Conservation (phyloP, 2,113 vertebrate genomes). For the Copsychus sechellarum region DNA sequence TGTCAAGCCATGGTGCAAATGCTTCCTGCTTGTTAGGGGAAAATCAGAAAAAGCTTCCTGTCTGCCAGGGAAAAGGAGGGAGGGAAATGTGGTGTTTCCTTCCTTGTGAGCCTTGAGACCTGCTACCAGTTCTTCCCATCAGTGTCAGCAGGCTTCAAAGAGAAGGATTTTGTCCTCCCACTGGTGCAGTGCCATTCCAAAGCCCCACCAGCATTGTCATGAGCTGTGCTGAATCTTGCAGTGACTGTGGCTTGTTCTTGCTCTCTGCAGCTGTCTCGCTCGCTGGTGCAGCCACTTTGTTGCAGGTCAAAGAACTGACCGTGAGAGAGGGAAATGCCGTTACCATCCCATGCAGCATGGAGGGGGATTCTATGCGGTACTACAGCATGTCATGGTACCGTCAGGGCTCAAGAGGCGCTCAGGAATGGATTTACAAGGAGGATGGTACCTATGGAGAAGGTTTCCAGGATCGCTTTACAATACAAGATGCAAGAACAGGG, state of each 20-base stretch:
- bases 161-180: not conserved
- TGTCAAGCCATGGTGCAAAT: not conserved
- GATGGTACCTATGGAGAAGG: accelerated
- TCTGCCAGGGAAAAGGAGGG: not conserved
- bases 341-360: not conserved
- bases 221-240: not conserved
- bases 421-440: accelerated
- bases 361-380: no score
- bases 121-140: not conserved
- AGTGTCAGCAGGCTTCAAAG: not conserved
- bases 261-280: not conserved
- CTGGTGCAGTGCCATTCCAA: not conserved
- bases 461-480: no score
- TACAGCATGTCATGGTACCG: not conserved
- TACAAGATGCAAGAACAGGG: no score
- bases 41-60: not conserved
- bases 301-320: accelerated
- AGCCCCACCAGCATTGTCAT: not conserved
- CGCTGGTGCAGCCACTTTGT: not conserved
- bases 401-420: accelerated
- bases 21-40: not conserved
- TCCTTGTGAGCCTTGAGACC: not conserved
- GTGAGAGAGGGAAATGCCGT: accelerated
- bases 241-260: not conserved
- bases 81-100: not conserved